Percentiles rank a stretch among this genome's conserved stretches.
phyloP scores from a whole-genome alignment of 2,888 invertebrate genomes.

The Drosophila mercatorum region DNA sequence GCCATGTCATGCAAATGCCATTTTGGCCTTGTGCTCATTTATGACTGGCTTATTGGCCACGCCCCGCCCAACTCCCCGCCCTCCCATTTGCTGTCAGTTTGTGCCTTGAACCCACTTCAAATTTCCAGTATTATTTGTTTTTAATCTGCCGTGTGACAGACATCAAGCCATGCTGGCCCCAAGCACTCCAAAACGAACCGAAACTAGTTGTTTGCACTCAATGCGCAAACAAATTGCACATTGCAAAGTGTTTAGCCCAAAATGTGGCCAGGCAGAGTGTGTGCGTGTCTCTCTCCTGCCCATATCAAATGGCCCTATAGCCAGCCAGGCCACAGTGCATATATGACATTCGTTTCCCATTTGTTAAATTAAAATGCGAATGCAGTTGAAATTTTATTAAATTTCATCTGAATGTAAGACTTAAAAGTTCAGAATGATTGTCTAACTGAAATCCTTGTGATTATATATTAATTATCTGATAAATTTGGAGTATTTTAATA shows the following conservation, averaged over 20 bases:
- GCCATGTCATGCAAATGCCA: constrained; percentile 54
- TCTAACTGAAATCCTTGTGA: no score
- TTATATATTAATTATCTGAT: no score
- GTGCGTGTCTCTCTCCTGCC: neutral
- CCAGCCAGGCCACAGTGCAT: neutral
- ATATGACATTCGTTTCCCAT: constrained; percentile 2
- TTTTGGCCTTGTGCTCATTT: constrained; percentile 63
- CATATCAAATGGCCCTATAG: no score
- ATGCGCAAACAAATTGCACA: constrained; percentile 22
- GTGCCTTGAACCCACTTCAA: constrained; percentile 49
- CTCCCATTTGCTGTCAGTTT: constrained; percentile 6
- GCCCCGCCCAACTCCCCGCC: neutral
- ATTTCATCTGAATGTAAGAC: no score
- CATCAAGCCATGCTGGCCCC: constrained; percentile 31
- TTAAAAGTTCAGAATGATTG: no score
- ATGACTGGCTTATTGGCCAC: constrained; percentile 33
- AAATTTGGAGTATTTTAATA: no score
- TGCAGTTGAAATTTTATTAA: neutral
- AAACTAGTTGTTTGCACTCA: constrained; percentile 15
- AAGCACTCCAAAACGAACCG: constrained; percentile 7
- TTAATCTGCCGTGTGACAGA: constrained; percentile 63
- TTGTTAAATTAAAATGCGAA: neutral
- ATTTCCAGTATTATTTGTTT: constrained; percentile 61
- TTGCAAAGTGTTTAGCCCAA: constrained; percentile 15
- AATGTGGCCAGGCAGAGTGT: constrained; percentile 5